phyloP scores from a whole-genome alignment of 2,113 vertebrate genomes.

The Circaetus cinerascens region DNA sequence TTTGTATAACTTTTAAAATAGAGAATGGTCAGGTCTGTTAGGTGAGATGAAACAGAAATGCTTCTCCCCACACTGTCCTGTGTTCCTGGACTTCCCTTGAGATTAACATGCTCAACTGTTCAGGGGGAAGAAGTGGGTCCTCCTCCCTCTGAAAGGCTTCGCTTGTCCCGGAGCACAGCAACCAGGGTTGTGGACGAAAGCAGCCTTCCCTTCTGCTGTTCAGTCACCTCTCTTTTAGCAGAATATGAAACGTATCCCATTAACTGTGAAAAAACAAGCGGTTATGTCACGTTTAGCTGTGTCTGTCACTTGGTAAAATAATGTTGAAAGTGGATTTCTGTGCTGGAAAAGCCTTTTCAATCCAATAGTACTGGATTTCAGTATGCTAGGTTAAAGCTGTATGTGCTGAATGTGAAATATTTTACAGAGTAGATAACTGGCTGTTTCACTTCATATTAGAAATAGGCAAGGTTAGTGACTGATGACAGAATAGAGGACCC shows the following conservation, averaged over 20 bases:
- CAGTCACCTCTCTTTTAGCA: not conserved
- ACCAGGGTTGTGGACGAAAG: not conserved
- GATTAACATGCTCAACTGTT: not conserved
- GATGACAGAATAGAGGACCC: not conserved
- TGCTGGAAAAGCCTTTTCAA: not conserved
- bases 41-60: not conserved
- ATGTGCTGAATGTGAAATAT: not conserved
- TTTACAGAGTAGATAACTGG: not conserved
- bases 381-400: not conserved
- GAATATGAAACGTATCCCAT: not conserved
- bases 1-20: not conserved
- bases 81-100: not conserved
- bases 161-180: not conserved
- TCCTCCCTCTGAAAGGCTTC: not conserved
- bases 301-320: not conserved
- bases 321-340: not conserved
- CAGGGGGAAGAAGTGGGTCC: not conserved
- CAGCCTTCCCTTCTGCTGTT: not conserved
- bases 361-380: not conserved
- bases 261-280: not conserved
- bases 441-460: not conserved
- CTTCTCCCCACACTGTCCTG: not conserved
- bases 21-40: not conserved
- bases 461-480: not conserved
- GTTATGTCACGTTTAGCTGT: not conserved